Percentiles rank a stretch among this genome's conserved stretches.
Conservation (phyloP, 2,888 invertebrate species). For the Andrena marginata region DNA sequence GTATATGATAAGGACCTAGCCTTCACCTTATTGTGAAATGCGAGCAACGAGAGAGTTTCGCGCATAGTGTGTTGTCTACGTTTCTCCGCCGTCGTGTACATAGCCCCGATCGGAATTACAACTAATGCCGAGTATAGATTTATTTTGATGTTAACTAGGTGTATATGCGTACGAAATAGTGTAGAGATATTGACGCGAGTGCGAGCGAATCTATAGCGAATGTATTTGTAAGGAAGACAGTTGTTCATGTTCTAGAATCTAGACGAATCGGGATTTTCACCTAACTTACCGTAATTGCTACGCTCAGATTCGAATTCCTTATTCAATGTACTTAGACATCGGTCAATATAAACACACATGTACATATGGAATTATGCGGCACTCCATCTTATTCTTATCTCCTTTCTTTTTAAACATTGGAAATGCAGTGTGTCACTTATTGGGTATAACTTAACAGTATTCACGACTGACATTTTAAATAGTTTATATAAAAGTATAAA, state of each 20-base stretch:
- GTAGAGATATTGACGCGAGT: slow-evolving; percentile 28
- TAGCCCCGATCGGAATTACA: slow-evolving; percentile 77
- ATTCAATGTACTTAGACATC: slow-evolving; percentile 84
- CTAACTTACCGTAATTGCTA: slow-evolving; percentile 78
- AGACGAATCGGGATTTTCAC: slow-evolving; percentile 60
- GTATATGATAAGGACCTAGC: slow-evolving; percentile 58
- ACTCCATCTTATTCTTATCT: no score
- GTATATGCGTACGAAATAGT: slow-evolving; percentile 72
- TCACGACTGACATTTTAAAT: no score
- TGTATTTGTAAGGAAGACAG: slow-evolving; percentile 22
- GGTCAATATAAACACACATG: slow-evolving; percentile 78
- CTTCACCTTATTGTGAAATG: slow-evolving; percentile 7
- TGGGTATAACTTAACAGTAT: no score
- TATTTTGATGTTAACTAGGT: slow-evolving; percentile 85
- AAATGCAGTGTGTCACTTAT: no score
- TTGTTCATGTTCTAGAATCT: slow-evolving; percentile 38
- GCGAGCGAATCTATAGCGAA: slow-evolving; percentile 23
- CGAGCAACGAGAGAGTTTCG: slow-evolving; percentile 12
- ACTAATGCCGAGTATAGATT: slow-evolving; percentile 83
- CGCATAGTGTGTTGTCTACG: slow-evolving; percentile 23
- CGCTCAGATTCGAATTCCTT: slow-evolving; percentile 79
- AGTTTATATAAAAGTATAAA: no score
- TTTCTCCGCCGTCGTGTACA: slow-evolving; percentile 76
- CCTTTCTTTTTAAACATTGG: no score
- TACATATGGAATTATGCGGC: slow-evolving; percentile 5